Base-by-base conservation (phyloP, 2,113 vertebrate genomes). In the Nycticryphes semicollaris region DNA sequence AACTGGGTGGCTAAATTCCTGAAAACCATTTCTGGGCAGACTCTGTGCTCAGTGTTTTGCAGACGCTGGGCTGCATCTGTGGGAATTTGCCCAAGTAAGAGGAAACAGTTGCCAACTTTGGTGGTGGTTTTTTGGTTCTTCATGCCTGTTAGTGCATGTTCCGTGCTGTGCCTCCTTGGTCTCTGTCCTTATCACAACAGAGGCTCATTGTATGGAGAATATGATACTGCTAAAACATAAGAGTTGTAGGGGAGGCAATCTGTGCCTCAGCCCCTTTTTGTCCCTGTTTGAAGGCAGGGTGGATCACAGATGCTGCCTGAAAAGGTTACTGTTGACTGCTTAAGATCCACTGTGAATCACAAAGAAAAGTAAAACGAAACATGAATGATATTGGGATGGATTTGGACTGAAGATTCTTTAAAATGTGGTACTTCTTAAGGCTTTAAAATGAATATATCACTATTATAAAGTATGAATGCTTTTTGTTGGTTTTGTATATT, bases 61-160 rank as follows among this genome's bases (percentile, higher is more conserved):
- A 73, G 66, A 6, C 11, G 0, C 75, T 19, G 47, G 56, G 39
- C 78, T 70, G 64, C 33, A 6, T 22, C 27, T 50, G 0, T 12
- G 48, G 62, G 59, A 60, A 27, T 43, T 43, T 4, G 10, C 54
- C 50, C 53, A 3, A 6, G 47, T 18, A 39, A 27, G 62, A 66
- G 27, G 50, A 73, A 84, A 24, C 13, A 31, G 35, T 20, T 10
- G 24, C 79, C 63, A 22, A 5, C 43, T 33, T 18, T 13, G 28
- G 39, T 39, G 82, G 19, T 79, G 56, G 23, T 45, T 5, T 48
- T 80, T 74, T 30, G 73, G 3, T 33, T 87, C 50, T 5, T 15
- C 59, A 19, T 1, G 0, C 14, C 59, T 89, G 68, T 22, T 17
- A 25, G n/a, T n/a, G 43, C 6, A 0, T 7, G 9, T 8, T 21